These are phyloP conservation scores for Theocolax elegans DNA, from an alignment of 1,140 invertebrate genomes.

Conservation along the genomic window DNA sequence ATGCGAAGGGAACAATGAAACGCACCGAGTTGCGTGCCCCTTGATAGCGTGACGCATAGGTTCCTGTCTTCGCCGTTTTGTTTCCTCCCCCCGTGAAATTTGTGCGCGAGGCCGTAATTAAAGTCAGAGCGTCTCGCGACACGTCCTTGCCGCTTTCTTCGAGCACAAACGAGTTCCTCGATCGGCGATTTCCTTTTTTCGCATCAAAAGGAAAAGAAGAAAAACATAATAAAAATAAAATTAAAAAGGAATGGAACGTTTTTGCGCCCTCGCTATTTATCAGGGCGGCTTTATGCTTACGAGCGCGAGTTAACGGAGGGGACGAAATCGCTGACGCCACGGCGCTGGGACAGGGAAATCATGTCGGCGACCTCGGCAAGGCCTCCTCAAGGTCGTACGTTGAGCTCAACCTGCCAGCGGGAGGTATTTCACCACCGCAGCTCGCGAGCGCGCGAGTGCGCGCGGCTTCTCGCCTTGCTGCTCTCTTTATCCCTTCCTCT, in stretches of 20 bases:
- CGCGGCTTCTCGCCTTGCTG: conserved; percentile 19
- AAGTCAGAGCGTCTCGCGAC: no score
- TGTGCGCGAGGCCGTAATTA: conserved; percentile 19
- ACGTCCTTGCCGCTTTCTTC: background rate
- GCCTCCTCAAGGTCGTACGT: conserved; percentile 66
- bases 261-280: no score
- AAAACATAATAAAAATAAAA: no score
- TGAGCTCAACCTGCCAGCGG: conserved; percentile 58
- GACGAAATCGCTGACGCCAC: background rate
- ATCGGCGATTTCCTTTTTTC: no score
- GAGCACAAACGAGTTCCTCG: no score
- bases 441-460: no score
- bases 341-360: conserved; percentile 46
- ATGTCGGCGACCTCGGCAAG: conserved; percentile 66
- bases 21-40: no score
- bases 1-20: no score
- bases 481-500: conserved; percentile 27
- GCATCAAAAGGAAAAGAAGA: no score
- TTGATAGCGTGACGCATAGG: background rate
- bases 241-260: no score
- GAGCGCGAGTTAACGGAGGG: conserved; percentile 7
- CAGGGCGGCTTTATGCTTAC: no score
- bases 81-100: conserved; percentile 8
- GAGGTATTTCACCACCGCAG: conserved; percentile 56
- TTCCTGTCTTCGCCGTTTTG: background rate